Conservation (phyloP, 2,888 invertebrate species). For the Ceriagrion tenellum region DNA sequence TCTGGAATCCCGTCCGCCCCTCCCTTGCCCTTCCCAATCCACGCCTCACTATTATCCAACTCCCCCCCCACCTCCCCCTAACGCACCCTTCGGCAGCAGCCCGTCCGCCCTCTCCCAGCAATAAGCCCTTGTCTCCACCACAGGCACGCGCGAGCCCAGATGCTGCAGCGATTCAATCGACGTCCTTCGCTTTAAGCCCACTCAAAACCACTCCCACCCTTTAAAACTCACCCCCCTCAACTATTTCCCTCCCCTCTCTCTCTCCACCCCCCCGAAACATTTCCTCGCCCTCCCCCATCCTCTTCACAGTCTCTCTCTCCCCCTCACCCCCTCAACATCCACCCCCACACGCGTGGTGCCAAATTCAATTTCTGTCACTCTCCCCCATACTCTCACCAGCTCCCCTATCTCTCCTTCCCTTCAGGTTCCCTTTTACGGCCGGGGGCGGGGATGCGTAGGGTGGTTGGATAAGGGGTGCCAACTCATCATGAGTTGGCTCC, state of each 20-base stretch:
- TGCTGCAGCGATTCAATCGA: conserved; percentile 62
- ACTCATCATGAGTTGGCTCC: no score
- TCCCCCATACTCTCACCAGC: neutral
- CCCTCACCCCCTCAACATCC: neutral
- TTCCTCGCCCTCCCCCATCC: neutral
- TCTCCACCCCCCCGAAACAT: neutral
- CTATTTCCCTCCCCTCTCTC: neutral
- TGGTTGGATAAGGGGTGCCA: neutral
- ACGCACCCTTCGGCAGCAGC: no score
- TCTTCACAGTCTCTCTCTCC: neutral
- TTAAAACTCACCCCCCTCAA: neutral
- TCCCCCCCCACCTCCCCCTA: neutral
- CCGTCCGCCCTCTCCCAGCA: neutral
- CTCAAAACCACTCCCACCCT: conserved; percentile 17
- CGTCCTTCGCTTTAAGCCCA: conserved; percentile 48
- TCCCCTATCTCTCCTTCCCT: neutral
- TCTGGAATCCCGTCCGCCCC: conserved; percentile 9
- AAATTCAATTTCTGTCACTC: conserved; percentile 65
- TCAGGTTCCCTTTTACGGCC: neutral
- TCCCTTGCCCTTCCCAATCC: neutral
- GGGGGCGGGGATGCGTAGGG: neutral
- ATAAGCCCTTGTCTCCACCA: conserved; percentile 67
- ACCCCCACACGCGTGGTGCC: conserved; percentile 28
- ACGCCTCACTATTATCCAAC: neutral
- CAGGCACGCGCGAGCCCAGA: conserved; percentile 54